Evolutionary conservation across 2,888 invertebrate genomes (phyloP).

Genomic region (Serrognathus titanus): DNA sequence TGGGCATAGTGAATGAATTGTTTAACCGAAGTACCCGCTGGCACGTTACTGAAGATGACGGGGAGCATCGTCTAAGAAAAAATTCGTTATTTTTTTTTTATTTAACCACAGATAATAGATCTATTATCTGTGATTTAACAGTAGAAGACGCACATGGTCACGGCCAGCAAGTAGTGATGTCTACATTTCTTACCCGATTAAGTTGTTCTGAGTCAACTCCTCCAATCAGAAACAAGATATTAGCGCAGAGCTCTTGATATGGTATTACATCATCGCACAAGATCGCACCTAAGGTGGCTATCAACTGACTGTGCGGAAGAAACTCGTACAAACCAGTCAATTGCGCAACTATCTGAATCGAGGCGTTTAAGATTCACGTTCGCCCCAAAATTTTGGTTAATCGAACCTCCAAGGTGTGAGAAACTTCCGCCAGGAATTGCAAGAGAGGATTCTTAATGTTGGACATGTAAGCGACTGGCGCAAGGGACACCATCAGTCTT

Average conservation of each 20-base stretch:
- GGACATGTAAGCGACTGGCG: conserved; percentile 58
- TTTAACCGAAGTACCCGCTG: conserved; percentile 47
- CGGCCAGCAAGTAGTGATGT: too few species aligned
- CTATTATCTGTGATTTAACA: too few species aligned
- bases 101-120: too few species aligned
- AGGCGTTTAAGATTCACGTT: too few species aligned
- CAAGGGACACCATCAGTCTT: conserved; percentile 56
- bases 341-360: background rate
- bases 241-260: conserved; percentile 17
- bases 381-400: background rate
- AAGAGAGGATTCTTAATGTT: conserved; percentile 27
- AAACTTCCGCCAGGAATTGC: background rate
- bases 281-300: background rate
- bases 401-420: background rate
- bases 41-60: conserved; percentile 48
- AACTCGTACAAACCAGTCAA: background rate
- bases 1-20: conserved; percentile 73
- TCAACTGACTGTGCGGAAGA: background rate
- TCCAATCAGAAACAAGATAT: conserved; percentile 8
- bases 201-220: conserved; percentile 23
- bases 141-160: too few species aligned
- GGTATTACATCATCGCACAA: conserved; percentile 4
- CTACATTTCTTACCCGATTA: conserved; percentile 23
- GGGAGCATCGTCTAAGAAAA: conserved; percentile 26
- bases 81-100: background rate